These are phyloP conservation scores for Eupeodes corollae DNA, from an alignment of 1,140 invertebrate genomes.

Conservation along the genomic window DNA sequence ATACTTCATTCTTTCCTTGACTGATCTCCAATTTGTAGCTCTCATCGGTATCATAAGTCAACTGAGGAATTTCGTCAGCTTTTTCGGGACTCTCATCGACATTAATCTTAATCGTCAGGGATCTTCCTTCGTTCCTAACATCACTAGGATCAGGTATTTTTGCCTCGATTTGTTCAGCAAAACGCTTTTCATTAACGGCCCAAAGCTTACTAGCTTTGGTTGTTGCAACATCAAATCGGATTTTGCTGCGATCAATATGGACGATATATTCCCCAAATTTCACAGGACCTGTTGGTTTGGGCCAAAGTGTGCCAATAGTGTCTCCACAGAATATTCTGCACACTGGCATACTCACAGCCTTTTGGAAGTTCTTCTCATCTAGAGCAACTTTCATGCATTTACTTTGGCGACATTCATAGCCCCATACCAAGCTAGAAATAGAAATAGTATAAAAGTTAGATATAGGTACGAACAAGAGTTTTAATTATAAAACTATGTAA, in stretches of 20 bases:
- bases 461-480: not conserved
- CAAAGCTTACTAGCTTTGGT: constrained; percentile 18
- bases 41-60: constrained; percentile 54
- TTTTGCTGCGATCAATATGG: constrained; percentile 43
- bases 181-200: constrained; percentile 19
- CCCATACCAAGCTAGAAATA: constrained; percentile 37
- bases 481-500: not conserved
- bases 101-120: constrained; percentile 27
- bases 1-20: constrained; percentile 36
- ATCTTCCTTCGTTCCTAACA: constrained; percentile 20
- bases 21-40: constrained; percentile 50
- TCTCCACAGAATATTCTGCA: constrained; percentile 51
- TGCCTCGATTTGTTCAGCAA: constrained; percentile 15
- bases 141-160: constrained; percentile 20
- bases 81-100: constrained; percentile 7
- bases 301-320: constrained; percentile 55
- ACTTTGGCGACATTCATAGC: constrained; percentile 43
- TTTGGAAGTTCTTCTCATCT: constrained; percentile 37
- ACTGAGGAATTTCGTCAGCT: constrained; percentile 12
- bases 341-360: constrained; percentile 46
- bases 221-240: constrained; percentile 16
- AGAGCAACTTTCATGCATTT: constrained; percentile 44
- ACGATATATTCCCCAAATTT: constrained; percentile 46
- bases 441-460: not conserved
- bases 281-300: constrained; percentile 51